Conservation (phyloP, 1,140 invertebrate genomes). For the Agrypnia vestita region DNA sequence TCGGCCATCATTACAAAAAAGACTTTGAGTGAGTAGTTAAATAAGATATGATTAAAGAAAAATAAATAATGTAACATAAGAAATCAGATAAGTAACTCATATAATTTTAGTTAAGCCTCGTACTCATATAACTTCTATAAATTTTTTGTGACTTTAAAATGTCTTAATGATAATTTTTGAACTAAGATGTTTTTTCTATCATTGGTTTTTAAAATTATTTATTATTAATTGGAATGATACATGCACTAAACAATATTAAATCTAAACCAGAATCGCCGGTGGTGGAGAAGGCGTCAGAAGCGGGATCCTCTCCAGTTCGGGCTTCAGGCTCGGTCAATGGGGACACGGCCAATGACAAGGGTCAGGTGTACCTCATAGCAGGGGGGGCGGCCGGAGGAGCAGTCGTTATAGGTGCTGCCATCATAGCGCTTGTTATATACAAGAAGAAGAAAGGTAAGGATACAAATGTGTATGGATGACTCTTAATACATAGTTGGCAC, state of each 20-base stretch:
- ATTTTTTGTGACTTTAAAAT: too few species aligned
- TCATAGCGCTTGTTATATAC: slow-evolving; percentile 32
- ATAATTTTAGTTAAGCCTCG: too few species aligned
- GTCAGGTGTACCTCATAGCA: slow-evolving; percentile 46
- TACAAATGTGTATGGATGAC: background rate
- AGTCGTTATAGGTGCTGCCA: slow-evolving; percentile 5
- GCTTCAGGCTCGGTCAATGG: background rate
- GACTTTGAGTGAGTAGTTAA: slow-evolving; percentile 75
- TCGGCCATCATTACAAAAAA: slow-evolving; percentile 84
- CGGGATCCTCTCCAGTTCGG: background rate
- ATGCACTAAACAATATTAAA: too few species aligned
- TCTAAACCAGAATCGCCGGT: slow-evolving; percentile 37
- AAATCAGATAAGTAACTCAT: too few species aligned
- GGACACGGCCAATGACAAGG: background rate
- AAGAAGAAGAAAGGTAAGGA: slow-evolving; percentile 45
- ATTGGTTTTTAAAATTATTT: too few species aligned
- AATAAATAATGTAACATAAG: too few species aligned
- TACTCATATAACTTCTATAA: too few species aligned
- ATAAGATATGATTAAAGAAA: too few species aligned
- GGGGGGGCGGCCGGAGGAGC: slow-evolving; percentile 36
- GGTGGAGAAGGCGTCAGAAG: slow-evolving; percentile 34
- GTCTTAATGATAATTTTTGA: too few species aligned
- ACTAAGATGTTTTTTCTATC: too few species aligned
- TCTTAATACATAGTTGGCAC: too few species aligned
- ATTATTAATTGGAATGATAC: too few species aligned